Conservation (phyloP, 2,797 vertebrate genomes). For the Margarornis squamiger region DNA sequence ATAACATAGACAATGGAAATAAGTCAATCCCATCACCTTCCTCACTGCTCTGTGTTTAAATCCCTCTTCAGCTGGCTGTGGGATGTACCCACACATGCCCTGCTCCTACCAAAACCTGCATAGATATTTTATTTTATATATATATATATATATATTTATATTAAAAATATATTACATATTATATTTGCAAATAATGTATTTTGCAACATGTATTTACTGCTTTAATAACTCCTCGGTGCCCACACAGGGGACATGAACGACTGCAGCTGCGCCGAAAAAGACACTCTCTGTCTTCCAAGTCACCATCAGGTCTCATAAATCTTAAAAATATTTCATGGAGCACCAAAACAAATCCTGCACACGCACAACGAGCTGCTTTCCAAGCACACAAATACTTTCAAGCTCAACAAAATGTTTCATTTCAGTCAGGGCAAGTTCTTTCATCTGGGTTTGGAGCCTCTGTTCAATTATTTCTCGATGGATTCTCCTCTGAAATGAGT, state of each 20-base stretch:
- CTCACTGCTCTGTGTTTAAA: background rate
- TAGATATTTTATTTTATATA: accelerated
- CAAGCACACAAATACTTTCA: background rate
- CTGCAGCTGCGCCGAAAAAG: background rate
- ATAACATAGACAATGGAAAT: accelerated
- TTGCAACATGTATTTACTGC: background rate
- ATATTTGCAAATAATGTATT: background rate
- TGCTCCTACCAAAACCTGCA: background rate
- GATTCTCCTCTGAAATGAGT: background rate
- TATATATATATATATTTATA: background rate
- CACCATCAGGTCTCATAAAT: background rate
- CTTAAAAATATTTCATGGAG: background rate
- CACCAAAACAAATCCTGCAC: background rate
- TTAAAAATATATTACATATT: background rate
- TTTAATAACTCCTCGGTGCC: background rate
- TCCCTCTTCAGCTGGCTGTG: background rate
- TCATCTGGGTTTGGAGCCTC: background rate
- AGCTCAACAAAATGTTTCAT: background rate
- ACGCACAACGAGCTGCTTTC: background rate
- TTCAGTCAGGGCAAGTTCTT: background rate
- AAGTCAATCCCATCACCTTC: background rate
- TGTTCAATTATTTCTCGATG: background rate
- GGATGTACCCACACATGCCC: background rate
- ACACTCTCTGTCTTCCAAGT: conserved; percentile 8
- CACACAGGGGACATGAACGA: accelerated